A percentile compares a stretch with the other conserved stretches of the same genome.
Conservation (phyloP, 2,797 vertebrate species). For the Paramormyrops hopkinsi region DNA sequence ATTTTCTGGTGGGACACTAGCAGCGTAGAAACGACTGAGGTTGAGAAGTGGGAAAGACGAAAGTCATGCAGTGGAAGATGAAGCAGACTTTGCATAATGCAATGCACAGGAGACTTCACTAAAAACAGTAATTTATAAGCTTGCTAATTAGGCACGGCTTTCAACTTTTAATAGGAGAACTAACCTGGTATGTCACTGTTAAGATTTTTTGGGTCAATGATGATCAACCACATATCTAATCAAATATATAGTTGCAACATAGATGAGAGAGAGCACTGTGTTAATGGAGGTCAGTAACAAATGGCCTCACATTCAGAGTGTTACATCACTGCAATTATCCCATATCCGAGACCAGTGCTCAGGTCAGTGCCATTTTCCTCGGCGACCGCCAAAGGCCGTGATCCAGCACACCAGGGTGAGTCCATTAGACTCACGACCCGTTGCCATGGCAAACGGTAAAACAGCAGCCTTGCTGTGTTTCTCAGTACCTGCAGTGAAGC, state of each 20-base stretch:
- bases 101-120: neutral
- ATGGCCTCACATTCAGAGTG: neutral
- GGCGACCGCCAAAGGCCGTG: neutral
- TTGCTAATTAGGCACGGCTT: neutral
- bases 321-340: neutral
- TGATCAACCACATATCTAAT: neutral
- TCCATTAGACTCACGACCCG: neutral
- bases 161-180: neutral
- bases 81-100: neutral
- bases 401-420: neutral
- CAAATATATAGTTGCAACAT: neutral
- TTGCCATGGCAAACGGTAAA: constrained; percentile 4
- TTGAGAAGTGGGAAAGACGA: neutral
- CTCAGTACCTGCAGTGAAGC: neutral
- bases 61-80: neutral
- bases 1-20: neutral
- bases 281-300: neutral
- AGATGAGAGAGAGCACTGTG: neutral
- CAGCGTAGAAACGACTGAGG: neutral
- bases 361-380: neutral
- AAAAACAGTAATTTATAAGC: neutral
- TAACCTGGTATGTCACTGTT: neutral
- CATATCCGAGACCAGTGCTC: neutral
- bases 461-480: neutral
- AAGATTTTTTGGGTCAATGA: neutral